A percentile compares a stretch with the other conserved stretches of the same genome.
Evolutionary conservation across 2,888 invertebrate genomes (phyloP).

Genomic region (Drosophila stalkeri): DNA sequence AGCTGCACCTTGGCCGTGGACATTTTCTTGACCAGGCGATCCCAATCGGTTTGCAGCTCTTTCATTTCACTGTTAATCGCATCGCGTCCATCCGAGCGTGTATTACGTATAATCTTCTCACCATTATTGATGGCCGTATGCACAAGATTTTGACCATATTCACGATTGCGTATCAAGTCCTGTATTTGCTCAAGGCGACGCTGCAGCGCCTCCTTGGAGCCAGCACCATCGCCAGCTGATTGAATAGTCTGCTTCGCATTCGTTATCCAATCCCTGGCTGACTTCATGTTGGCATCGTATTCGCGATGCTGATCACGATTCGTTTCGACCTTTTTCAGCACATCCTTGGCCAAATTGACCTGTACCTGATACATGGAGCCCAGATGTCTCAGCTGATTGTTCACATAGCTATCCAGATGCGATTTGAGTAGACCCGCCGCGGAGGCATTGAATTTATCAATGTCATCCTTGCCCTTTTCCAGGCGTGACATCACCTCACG

Average conservation of each 20-base stretch:
- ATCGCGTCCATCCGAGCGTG: conserved; percentile 95
- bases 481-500: conserved; percentile 91
- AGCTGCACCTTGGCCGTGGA: conserved; percentile 95
- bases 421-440: conserved; percentile 92
- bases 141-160: conserved; percentile 94
- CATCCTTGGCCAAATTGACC: conserved; percentile 94
- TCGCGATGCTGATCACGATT: conserved; percentile 94
- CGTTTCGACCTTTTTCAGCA: conserved; percentile 95
- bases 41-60: conserved; percentile 96
- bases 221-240: conserved; percentile 92
- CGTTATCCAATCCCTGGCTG: conserved; percentile 94
- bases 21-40: conserved; percentile 95
- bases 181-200: conserved; percentile 92
- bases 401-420: conserved; percentile 94
- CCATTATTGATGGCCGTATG: conserved; percentile 95
- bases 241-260: conserved; percentile 93
- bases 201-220: conserved; percentile 93
- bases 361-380: conserved; percentile 96
- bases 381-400: conserved; percentile 93
- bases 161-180: conserved; percentile 91
- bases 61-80: conserved; percentile 94
- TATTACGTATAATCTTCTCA: conserved; percentile 94
- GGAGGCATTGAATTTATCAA: conserved; percentile 92
- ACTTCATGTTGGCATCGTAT: conserved; percentile 91
- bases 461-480: conserved; percentile 91